Evolutionary conservation across 2,797 vertebrate species (phyloP), one percentile per base, ranked within the genome.

Genomic region (Molossus molossus): DNA sequence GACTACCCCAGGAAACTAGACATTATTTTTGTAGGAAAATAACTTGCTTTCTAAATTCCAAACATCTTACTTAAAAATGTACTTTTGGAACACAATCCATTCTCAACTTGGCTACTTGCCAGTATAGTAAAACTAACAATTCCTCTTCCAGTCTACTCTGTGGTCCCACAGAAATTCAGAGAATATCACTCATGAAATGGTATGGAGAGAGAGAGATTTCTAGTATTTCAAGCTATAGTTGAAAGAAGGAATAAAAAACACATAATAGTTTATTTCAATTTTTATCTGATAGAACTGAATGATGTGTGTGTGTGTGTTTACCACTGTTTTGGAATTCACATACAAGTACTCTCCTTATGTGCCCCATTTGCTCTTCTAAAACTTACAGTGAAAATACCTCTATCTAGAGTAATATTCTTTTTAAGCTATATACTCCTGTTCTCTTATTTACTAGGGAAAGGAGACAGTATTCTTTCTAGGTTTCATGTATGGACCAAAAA

Each of bases 21-120:
- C 6, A 48, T 79, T 60, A 70, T 91, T 89, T 96, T 79, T 93
- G 86, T 76, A 57, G 75, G 50, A 82, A 96, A 97, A 64, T 29
- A 17, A 17, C 45, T 95, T 72, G 21, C 60, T 96, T 97, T 96
- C 29, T 87, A 86, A 92, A 76, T 89, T 91, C 25, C 13, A 80
- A 96, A 84, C 12, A 60, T 58, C 69, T 93, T 91, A 65, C 45
- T 84, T 81, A 72, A 73, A 95, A 85, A 69, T 77, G 60, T 17
- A 76, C 65, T 93, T 91, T 77, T 29, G 53, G 65, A 88, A 81
- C 53, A 87, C 37, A 94, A 2, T 45, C 70, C 27, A 60, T 64
- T 94, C 48, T 85, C 23, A 75, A 11, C 15, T 81, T 88, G 25
- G 20, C 50, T 89, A 50, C 53, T 91, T 91, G 53, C 40, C 62